Conservation (phyloP, 2,113 vertebrate genomes). For the Ciconia boyciana region DNA sequence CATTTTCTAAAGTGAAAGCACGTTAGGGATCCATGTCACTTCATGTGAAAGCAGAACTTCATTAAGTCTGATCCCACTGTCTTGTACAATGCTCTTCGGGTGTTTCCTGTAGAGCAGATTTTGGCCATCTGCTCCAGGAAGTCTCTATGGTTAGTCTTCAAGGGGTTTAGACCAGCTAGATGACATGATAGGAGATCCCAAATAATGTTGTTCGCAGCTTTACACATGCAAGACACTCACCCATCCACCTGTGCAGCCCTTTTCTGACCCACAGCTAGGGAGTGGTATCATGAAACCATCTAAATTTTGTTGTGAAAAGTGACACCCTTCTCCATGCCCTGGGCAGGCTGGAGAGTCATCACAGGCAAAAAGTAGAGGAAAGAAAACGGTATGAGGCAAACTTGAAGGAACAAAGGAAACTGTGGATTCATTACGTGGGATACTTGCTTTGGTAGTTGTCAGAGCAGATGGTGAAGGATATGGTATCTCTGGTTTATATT, state of each 20-base stretch:
- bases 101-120: not conserved
- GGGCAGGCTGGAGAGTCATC: not conserved
- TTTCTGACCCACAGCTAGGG: not conserved
- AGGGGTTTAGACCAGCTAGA: not conserved
- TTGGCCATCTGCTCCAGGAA: not conserved
- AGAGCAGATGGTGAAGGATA: not conserved
- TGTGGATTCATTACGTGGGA: not conserved
- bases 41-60: not conserved
- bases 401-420: not conserved
- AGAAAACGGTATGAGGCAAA: not conserved
- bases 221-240: not conserved
- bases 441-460: not conserved
- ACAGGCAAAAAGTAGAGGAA: not conserved
- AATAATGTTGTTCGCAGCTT: not conserved
- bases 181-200: not conserved
- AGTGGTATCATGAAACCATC: not conserved
- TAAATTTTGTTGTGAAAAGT: not conserved
- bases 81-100: not conserved
- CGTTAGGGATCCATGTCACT: not conserved
- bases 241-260: not conserved
- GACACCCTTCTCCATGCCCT: not conserved
- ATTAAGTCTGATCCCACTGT: not conserved
- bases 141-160: not conserved
- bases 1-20: not conserved
- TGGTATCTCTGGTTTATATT: not conserved